A percentile compares a stretch with the other conserved stretches of the same genome.
Evolutionary conservation across 1,140 invertebrate genomes (phyloP).

Genomic region (Helicoverpa armigera): DNA sequence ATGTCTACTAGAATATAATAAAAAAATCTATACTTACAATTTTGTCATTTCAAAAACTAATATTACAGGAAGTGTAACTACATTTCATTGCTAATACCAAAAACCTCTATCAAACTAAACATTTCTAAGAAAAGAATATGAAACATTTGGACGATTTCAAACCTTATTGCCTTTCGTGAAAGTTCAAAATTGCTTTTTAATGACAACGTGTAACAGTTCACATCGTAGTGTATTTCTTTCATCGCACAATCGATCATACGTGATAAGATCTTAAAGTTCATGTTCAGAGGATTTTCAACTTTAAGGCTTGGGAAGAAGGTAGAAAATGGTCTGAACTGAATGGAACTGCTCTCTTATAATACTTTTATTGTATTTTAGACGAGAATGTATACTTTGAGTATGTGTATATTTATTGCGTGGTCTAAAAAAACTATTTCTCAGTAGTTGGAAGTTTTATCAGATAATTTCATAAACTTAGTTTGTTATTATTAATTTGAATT

Average conservation of each 20-base stretch:
- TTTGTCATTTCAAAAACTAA: too few species aligned
- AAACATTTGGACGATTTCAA: not conserved
- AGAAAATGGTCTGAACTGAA: not conserved
- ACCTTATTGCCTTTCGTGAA: not conserved
- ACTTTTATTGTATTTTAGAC: not conserved
- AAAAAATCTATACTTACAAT: too few species aligned
- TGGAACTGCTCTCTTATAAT: not conserved
- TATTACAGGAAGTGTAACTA: too few species aligned
- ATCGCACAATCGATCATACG: slow-evolving; percentile 55
- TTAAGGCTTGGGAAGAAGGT: not conserved
- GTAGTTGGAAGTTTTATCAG: too few species aligned
- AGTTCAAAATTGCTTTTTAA: not conserved
- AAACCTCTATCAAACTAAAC: too few species aligned
- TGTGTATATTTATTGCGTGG: too few species aligned
- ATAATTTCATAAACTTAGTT: too few species aligned
- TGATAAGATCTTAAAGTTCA: slow-evolving; percentile 49
- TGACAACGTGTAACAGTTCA: not conserved
- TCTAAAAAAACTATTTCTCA: too few species aligned
- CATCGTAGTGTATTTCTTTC: slow-evolving; percentile 47
- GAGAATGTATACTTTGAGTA: not conserved
- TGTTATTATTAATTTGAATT: too few species aligned
- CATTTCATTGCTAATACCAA: too few species aligned
- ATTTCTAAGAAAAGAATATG: too few species aligned
- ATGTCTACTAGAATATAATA: too few species aligned
- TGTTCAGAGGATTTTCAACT: slow-evolving; percentile 28